Evolutionary conservation across 2,113 vertebrate genomes (phyloP).

Genomic region (Grammomys surdaster): DNA sequence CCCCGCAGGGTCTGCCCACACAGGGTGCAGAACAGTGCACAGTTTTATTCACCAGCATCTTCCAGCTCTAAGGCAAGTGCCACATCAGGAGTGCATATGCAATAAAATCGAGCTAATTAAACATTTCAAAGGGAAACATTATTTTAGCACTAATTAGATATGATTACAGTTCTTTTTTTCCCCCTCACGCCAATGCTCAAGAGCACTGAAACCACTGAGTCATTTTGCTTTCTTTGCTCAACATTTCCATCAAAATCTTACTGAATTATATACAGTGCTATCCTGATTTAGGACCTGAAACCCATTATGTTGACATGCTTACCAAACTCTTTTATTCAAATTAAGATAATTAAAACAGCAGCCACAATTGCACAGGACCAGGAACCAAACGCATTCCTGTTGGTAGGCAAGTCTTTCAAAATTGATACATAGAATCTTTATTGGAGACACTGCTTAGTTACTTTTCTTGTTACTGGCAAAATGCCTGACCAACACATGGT

Average conservation of each 20-base stretch:
- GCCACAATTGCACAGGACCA: neutral
- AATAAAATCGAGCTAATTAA: slow-evolving; percentile 91
- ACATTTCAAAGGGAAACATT: slow-evolving; percentile 91
- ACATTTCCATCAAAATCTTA: slow-evolving; percentile 75
- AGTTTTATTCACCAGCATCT: slow-evolving; percentile 85
- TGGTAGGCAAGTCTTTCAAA: neutral
- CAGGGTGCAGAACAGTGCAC: slow-evolving; percentile 81
- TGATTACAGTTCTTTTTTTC: slow-evolving; percentile 85
- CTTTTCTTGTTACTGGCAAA: neutral
- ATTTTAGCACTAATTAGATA: slow-evolving; percentile 90
- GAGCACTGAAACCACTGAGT: slow-evolving; percentile 69
- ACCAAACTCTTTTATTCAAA: slow-evolving; percentile 54
- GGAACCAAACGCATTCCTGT: neutral
- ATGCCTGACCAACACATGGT: neutral
- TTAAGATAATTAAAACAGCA: slow-evolving; percentile 54
- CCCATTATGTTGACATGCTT: slow-evolving; percentile 19
- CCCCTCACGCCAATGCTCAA: slow-evolving; percentile 66
- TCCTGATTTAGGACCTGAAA: neutral
- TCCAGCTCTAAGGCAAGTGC: slow-evolving; percentile 73
- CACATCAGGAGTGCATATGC: slow-evolving; percentile 88
- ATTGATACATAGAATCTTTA: neutral
- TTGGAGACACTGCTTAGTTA: neutral
- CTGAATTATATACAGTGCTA: neutral
- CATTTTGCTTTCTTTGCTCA: slow-evolving; percentile 68
- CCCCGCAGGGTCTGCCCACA: slow-evolving; percentile 86